These are phyloP conservation scores for Goniozus legneri DNA, from an alignment of 1,140 invertebrate genomes.

Conservation along the genomic window DNA sequence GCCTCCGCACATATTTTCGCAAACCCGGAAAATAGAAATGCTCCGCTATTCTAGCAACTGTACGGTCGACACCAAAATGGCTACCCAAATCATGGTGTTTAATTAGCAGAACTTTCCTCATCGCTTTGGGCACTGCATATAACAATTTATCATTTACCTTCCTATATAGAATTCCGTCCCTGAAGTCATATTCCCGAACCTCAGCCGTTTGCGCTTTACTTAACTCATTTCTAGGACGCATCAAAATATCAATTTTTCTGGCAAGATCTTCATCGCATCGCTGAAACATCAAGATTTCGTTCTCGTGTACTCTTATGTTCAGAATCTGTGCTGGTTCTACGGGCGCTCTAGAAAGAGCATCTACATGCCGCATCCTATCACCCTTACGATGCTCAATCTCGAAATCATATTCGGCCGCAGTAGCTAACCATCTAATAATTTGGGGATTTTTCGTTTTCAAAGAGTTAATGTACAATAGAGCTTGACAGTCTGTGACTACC, in stretches of 20 bases:
- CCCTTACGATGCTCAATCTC: neutral
- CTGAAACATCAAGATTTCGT: conserved; percentile 8
- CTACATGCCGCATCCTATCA: neutral
- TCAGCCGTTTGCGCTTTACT: neutral
- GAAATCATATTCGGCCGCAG: neutral
- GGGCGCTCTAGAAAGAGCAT: neutral
- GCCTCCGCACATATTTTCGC: conserved; percentile 5
- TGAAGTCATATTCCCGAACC: neutral
- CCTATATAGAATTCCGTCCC: conserved; percentile 5
- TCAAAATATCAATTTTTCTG: conserved; percentile 9
- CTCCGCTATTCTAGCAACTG: neutral
- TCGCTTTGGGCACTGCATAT: conserved; percentile 5
- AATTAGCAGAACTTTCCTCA: conserved; percentile 9
- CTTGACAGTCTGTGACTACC: conserved; percentile 9
- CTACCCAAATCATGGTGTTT: conserved; percentile 5
- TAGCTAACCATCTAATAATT: neutral
- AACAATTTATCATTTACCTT: conserved; percentile 3
- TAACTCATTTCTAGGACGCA: neutral
- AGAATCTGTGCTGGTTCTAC: neutral
- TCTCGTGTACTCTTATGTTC: neutral
- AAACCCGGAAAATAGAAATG: conserved; percentile 13
- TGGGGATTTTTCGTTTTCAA: conserved; percentile 5
- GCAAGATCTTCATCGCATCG: neutral
- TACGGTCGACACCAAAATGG: conserved; percentile 13
- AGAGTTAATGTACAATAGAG: neutral